phyloP scores from a whole-genome alignment of 2,797 vertebrate genomes.

The Dromococcyx pavoninus region DNA sequence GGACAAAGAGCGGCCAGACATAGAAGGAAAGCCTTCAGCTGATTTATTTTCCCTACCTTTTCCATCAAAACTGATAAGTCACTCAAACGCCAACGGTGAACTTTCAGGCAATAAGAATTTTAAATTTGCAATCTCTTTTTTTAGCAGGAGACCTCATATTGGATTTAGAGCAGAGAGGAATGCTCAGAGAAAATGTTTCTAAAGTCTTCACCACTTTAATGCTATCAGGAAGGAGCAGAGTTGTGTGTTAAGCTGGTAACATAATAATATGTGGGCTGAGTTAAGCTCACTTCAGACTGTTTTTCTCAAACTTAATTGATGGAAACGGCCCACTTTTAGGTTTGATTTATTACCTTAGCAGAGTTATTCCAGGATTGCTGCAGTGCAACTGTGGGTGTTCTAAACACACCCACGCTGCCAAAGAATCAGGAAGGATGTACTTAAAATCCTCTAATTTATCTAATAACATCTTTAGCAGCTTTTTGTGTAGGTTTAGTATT shows the following conservation, averaged over 20 bases:
- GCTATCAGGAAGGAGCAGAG: conserved; percentile 40
- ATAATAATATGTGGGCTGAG: conserved; percentile 46
- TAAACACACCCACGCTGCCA: conserved; percentile 66
- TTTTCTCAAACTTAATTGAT: conserved; percentile 67
- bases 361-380: conserved; percentile 62
- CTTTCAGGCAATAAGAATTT: not conserved
- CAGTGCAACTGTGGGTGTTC: conserved; percentile 71
- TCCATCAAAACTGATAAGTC: not conserved
- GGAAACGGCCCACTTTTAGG: conserved; percentile 55
- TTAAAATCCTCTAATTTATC: conserved; percentile 78
- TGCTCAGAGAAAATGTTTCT: not conserved
- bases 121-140: not conserved
- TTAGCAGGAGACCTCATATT: conserved; percentile 18
- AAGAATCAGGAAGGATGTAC: conserved; percentile 75
- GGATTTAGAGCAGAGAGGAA: conserved; percentile 52
- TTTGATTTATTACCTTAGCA: conserved; percentile 67
- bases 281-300: conserved; percentile 48
- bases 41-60: conserved; percentile 32
- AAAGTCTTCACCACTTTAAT: conserved; percentile 25
- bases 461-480: conserved; percentile 76
- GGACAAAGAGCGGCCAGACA: conserved; percentile 50
- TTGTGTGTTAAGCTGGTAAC: conserved; percentile 31
- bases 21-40: conserved; percentile 32
- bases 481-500: conserved; percentile 73
- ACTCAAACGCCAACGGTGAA: not conserved